Evolutionary conservation across 2,888 invertebrate species (phyloP).

Genomic region (Prenolepis imparis): DNA sequence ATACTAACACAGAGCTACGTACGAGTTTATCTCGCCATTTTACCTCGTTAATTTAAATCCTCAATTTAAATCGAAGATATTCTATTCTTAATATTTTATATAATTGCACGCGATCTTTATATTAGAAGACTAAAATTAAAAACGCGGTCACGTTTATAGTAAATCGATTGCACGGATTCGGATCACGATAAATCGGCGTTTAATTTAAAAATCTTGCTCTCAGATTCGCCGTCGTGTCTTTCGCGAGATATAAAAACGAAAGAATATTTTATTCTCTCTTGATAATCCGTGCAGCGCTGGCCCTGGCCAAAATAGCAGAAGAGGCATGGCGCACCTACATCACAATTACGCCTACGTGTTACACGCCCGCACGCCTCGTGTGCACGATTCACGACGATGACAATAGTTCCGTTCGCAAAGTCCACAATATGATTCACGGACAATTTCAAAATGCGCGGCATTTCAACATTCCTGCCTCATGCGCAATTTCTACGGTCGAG

Average conservation of each 20-base stretch:
- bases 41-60: not conserved
- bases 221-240: not conserved
- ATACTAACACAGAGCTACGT: not conserved
- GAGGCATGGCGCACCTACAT: conserved; percentile 40
- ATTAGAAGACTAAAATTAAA: not conserved
- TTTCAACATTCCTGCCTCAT: conserved; percentile 83
- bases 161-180: not conserved
- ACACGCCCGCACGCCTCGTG: not conserved
- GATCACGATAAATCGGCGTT: not conserved
- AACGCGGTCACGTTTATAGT: not conserved
- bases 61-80: not conserved
- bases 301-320: conserved; percentile 53
- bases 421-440: conserved; percentile 77
- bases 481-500: conserved; percentile 79
- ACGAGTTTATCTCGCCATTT: not conserved
- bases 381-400: conserved; percentile 3
- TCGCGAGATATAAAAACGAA: conserved; percentile 7
- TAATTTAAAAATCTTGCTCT: not conserved
- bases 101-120: not conserved
- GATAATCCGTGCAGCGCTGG: conserved; percentile 28
- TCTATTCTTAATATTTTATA: not conserved
- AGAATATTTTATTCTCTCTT: not conserved
- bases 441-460: conserved; percentile 80
- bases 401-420: conserved; percentile 74
- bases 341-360: conserved; percentile 42